Base-by-base conservation (phyloP, 2,797 vertebrate species). In the Semotilus atromaculatus region DNA sequence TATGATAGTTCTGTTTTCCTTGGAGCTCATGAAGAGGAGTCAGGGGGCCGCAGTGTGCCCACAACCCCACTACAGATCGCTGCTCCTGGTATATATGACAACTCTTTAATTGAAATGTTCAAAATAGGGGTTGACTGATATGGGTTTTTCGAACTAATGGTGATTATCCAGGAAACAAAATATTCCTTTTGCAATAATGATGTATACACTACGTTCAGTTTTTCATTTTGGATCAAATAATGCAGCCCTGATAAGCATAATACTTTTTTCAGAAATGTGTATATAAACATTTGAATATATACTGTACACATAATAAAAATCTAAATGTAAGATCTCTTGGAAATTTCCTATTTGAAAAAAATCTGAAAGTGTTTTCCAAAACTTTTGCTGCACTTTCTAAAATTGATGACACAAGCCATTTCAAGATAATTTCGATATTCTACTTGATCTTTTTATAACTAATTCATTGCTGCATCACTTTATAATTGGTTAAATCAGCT, bases 21-120 rank as follows among this genome's bases (percentile, higher is more conserved):
- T 29, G 92, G 96, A 73, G 71, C 90, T 86, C 97, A 98, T 1
- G 98, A 99, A 85, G 98, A 99, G 71, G 97, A 99, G 43, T 96
- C 97, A 0, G 97, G 97, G n/a, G 97, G 97, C 8, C 97, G 97
- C 16, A 99, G 97, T 0, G 98, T 99, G 85, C 97, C 98, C 84
- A 98, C 97, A 29, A 97, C 97, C 9, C 97, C 97, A 0, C 89
- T 98, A 0, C 98, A 98, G 85, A 94, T 97, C 26, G 84, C 96
- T n/a, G 95, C 97, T 23, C 97, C 97, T 78, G 97, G 98, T 99
- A 92, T n/a, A 43, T 38, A 10, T 3, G 23, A n/a, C 55, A 5
- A 26, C n/a, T 13, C 4, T n/a, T 60, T 26, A 60, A 26, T 60
- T 60, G 23, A n/a, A 60, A 60, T 58, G 13, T 64, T 29, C 26